Evolutionary conservation across 2,888 invertebrate species (phyloP), one percentile per base, ranked within the genome.

Genomic region (Folsomia candida): DNA sequence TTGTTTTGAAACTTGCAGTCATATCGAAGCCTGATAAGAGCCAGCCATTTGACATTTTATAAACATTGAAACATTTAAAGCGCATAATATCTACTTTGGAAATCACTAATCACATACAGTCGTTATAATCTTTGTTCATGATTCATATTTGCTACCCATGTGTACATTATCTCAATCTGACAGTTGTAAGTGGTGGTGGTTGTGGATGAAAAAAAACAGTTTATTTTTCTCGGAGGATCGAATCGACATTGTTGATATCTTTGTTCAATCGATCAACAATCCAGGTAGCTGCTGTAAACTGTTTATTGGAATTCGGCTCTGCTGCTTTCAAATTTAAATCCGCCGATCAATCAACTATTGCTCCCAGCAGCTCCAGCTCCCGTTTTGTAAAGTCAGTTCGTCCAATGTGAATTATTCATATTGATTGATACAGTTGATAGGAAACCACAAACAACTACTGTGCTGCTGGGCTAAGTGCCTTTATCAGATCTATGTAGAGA

Each of bases 301-400:
- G 37, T 37, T 37, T 37, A 37, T 37, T 37, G 37, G 22, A 54
- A 54, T 54, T 54, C 54, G 54, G 54, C 54, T 54, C 22, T n/a
- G n/a, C 54, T 54, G 54, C 54, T 54, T 54, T 54, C 54, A 54
- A 54, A 14, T 54, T 54, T 54, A 54, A 54, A 54, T 54, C 54
- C 54, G 18, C 6, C 22, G 54, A 54, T 54, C 54, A 54, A 54
- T 54, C 54, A 54, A 54, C 6, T 22, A 54, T 54, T n/a, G 54
- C 54, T 54, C 22, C n/a, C 54, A 54, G n/a, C 20, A 54, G 37
- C 14, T 37, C 37, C 37, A 37, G 14, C 37, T 37, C 37, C 37
- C 37, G 37, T 37, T 37, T 37, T 37, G 37, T 37, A 14, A 14
- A 37, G 37, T 37, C 20, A 54, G 54, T 22, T 22, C 11, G 22